A percentile compares a stretch with the other conserved stretches of the same genome.
These are phyloP conservation scores for Epistrophe eligans DNA, from an alignment of 2,888 invertebrate species.

Conservation along the genomic window DNA sequence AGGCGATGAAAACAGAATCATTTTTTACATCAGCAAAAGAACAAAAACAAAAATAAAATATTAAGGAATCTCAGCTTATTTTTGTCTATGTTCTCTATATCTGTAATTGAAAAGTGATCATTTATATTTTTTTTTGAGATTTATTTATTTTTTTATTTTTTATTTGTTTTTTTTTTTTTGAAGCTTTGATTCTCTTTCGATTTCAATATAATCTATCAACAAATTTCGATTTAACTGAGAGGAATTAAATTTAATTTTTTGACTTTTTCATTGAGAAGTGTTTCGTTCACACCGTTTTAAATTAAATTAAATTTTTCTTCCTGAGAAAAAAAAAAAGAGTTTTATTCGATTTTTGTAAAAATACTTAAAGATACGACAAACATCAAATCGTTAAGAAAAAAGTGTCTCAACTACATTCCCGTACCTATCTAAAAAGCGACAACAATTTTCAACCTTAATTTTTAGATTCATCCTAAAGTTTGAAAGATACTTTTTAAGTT, in stretches of 20 bases:
- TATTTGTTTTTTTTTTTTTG: neutral
- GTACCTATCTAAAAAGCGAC: neutral
- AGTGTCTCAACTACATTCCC: neutral
- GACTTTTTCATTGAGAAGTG: neutral
- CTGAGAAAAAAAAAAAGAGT: too few species aligned
- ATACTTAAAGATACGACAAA: neutral
- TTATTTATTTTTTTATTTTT: neutral
- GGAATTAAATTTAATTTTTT: slow-evolving; percentile 67
- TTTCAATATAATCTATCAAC: slow-evolving; percentile 30
- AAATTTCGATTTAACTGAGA: slow-evolving; percentile 31
- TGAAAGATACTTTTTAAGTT: slow-evolving; percentile 21
- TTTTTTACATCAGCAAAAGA: slow-evolving; percentile 11
- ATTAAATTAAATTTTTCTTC: neutral
- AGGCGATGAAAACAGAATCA: slow-evolving; percentile 36
- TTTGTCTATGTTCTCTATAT: slow-evolving; percentile 5
- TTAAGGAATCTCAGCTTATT: slow-evolving; percentile 23
- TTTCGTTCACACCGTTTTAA: slow-evolving; percentile 44
- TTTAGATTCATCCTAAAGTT: neutral
- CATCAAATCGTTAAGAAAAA: neutral
- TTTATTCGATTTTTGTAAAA: too few species aligned
- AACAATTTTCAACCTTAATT: neutral
- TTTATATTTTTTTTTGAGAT: slow-evolving; percentile 38
- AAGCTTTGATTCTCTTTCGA: slow-evolving; percentile 1
- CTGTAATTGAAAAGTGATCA: slow-evolving; percentile 69
- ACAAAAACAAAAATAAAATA: neutral